Base-by-base conservation (phyloP, 2,888 invertebrate genomes). In the Drosophila testacea region DNA sequence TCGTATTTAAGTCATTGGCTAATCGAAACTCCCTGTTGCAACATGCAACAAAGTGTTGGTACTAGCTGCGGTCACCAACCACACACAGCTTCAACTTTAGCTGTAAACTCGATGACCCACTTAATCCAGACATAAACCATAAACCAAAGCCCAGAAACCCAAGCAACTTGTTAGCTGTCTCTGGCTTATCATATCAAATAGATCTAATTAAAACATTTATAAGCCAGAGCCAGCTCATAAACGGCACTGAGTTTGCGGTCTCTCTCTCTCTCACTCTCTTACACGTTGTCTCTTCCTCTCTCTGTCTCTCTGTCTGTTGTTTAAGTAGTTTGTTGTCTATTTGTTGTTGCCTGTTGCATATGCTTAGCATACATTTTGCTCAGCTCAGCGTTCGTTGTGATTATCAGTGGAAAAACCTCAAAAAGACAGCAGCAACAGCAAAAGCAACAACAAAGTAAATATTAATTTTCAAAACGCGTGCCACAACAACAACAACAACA, bases 381-480 rank as follows among this genome's bases (percentile, higher is more conserved):
- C 67, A 59, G 54, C 55, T 32, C 51, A 52, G 56, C 32, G 52
- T n/a, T 13, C 41, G 46, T 50, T 74, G 16, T 63, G 85, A 79
- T 83, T 73, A 81, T 83, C 81, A 52, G 63, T 57, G 55, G 77
- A 75, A 83, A 83, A 83, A 81, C 79, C 75, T 75, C 64, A 71
- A 73, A 79, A 74, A 65, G 59, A 70, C 76, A 64, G 55, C 65
- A 61, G 59, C 44, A 63, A 46, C 51, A 13, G 34, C 52, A 13
- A 0, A 57, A 38, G n/a, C 64, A 55, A 60, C 63, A 73, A 75
- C 73, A 78, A 75, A 52, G 57, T 63, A 84, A 87, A 87, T 84
- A 87, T 87, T 84, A 84, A 84, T 87, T 87, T 84, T 76, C 73
- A 84, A 84, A 87, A 82, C 87, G 85, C 83, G 85, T 87, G 83